Conservation (phyloP, 2,113 vertebrate species). For the Tylochromis polylepis region DNA sequence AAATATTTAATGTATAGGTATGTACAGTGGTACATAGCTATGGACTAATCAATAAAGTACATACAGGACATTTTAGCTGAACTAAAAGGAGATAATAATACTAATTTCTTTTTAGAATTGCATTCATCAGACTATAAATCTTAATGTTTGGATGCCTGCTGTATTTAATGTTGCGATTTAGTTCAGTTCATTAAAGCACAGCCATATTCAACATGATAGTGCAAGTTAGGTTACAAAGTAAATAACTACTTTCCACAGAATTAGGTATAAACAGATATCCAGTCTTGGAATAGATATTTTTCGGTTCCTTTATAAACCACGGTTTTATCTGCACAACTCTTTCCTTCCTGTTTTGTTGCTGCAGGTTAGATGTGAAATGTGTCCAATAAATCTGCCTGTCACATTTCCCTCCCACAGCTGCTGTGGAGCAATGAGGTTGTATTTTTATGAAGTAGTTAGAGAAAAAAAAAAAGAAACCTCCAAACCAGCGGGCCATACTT, state of each 20-base stretch:
- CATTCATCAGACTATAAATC: neutral
- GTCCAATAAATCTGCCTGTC: slow-evolving; percentile 56
- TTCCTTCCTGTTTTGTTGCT: slow-evolving; percentile 9
- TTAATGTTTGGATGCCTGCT: neutral
- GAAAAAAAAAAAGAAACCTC: fast-evolving
- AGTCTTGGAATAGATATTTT: neutral
- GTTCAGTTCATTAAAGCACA: neutral
- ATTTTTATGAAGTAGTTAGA: neutral
- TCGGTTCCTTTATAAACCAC: neutral
- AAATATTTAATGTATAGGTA: neutral
- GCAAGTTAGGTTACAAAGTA: neutral
- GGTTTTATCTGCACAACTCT: neutral
- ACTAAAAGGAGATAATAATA: neutral
- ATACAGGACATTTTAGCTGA: neutral
- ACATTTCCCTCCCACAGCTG: slow-evolving; percentile 40
- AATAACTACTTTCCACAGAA: neutral
- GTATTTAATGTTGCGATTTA: neutral
- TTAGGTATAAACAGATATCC: neutral
- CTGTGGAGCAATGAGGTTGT: slow-evolving; percentile 3
- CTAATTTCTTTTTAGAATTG: neutral
- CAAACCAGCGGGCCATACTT: neutral
- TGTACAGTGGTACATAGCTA: neutral
- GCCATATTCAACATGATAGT: neutral
- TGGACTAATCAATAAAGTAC: neutral
- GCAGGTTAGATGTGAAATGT: slow-evolving; percentile 35